Base-by-base conservation (phyloP, 2,113 vertebrate genomes). In the Bathybates hornii region DNA sequence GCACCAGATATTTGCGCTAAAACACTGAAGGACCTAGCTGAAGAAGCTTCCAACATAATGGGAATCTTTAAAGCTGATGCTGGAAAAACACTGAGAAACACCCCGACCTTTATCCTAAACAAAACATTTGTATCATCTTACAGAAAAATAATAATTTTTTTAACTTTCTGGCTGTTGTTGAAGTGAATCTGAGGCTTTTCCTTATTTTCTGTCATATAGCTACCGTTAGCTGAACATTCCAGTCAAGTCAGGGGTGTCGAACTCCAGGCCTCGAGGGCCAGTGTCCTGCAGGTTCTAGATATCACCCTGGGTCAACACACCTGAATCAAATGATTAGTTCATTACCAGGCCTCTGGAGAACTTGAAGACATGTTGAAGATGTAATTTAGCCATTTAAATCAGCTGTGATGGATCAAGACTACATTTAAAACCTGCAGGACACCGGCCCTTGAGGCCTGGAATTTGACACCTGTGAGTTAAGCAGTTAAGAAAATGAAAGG, bases 221-320 rank as follows among this genome's bases (percentile, higher is more conserved):
- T 63, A 36, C 59, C 4, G 0, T 63, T 63, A 63, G 59, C 29
- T 4, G 9, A 63, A 19, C 59, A 19, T 5, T 34, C 59, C 1
- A 61, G 57, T 32, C 59, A 19, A 61, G 14, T 61, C 59, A 19
- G 3, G 0, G 59, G 1, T 63, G 32, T 36, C 0, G 0, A 63
- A 36, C 32, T 63, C 32, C 59, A 63, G 59, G 59, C 32, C 32
- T 36, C 3, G 0, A 63, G 16, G 6, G 16, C 5, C 1, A 0
- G 9, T 36, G 2, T 63, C 32, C 32, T 36, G 59, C 59, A 63
- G 32, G 59, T 61, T 61, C 5, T 61, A 61, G 57, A 61, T 0
- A 3, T 17, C 57, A 61, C 29, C 16, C 16, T 61, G 59, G 59
- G 29, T 34, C 0, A 0, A 34, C 59, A 19, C 59, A 1, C 29